These are phyloP conservation scores for Helicolenus hilgendorfi DNA, from an alignment of 2,797 vertebrate genomes.

Conservation along the genomic window DNA sequence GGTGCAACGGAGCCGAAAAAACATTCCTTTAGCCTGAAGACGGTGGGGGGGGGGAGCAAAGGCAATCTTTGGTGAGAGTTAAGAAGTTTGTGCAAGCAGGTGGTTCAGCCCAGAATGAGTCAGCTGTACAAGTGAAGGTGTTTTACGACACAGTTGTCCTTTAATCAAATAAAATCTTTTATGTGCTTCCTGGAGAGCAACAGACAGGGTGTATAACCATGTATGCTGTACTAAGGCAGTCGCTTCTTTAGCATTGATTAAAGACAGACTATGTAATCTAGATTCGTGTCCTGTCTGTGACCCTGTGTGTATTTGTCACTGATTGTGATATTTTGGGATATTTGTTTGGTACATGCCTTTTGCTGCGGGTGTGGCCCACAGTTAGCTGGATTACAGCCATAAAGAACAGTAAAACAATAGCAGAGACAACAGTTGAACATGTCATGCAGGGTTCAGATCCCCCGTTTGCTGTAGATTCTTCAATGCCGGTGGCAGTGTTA, in stretches of 20 bases:
- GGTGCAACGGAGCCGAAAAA: slow-evolving; percentile 54
- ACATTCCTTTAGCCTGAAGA: slow-evolving; percentile 75
- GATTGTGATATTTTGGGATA: neutral
- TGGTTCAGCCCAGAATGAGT: slow-evolving; percentile 29
- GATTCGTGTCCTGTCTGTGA: neutral
- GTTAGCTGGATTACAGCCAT: neutral
- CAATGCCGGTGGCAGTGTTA: neutral
- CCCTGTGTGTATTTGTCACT: neutral
- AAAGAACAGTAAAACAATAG: neutral
- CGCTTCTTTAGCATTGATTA: neutral
- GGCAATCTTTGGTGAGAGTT: neutral
- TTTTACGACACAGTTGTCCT: slow-evolving; percentile 29
- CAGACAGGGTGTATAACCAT: neutral
- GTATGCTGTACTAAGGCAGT: neutral
- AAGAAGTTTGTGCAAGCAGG: slow-evolving; percentile 11
- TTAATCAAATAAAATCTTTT: slow-evolving; percentile 31
- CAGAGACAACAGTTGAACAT: neutral
- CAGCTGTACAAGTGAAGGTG: slow-evolving; percentile 13
- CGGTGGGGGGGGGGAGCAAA: slow-evolving; percentile 15
- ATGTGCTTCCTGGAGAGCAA: slow-evolving; percentile 27
- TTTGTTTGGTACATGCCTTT: neutral
- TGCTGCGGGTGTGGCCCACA: neutral
- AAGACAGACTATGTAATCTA: neutral
- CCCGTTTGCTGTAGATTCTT: neutral
- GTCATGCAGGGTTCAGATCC: neutral